Evolutionary conservation across 2,113 vertebrate species (phyloP).

Genomic region (Rhineura floridana): DNA sequence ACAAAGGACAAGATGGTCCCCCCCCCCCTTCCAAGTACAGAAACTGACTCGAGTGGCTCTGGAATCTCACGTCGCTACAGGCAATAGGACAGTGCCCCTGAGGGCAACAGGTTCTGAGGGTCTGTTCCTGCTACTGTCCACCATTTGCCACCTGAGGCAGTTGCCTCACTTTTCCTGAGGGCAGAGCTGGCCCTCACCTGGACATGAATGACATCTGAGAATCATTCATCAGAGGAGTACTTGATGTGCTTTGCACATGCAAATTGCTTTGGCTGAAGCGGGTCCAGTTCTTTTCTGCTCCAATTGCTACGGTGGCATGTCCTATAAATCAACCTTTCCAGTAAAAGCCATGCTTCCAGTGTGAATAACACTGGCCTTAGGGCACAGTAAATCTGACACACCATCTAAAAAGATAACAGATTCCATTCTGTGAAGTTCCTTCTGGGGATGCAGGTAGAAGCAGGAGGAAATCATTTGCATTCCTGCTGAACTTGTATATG

Average conservation of each 20-base stretch:
- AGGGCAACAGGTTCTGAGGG: too few species aligned
- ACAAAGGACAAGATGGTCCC: too few species aligned
- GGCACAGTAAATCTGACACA: not conserved
- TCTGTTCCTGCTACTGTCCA: too few species aligned
- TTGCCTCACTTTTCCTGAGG: too few species aligned
- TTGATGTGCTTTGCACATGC: not conserved
- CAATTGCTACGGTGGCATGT: not conserved
- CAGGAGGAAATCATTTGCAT: not conserved
- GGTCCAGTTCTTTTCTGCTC: not conserved
- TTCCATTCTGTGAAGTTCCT: not conserved
- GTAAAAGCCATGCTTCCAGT: not conserved
- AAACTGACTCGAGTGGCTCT: too few species aligned
- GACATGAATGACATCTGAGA: not conserved
- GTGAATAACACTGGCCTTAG: not conserved
- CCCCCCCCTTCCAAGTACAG: too few species aligned
- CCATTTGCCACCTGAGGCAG: too few species aligned
- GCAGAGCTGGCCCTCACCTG: not conserved
- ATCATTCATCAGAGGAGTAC: not conserved
- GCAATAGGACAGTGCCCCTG: too few species aligned
- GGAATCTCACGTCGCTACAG: too few species aligned
- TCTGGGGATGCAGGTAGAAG: not conserved
- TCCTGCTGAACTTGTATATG: not conserved
- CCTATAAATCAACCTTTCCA: not conserved
- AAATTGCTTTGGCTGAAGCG: not conserved
- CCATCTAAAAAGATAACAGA: not conserved